These are phyloP conservation scores for Acheta domesticus DNA, from an alignment of 2,888 invertebrate genomes.

Conservation along the genomic window DNA sequence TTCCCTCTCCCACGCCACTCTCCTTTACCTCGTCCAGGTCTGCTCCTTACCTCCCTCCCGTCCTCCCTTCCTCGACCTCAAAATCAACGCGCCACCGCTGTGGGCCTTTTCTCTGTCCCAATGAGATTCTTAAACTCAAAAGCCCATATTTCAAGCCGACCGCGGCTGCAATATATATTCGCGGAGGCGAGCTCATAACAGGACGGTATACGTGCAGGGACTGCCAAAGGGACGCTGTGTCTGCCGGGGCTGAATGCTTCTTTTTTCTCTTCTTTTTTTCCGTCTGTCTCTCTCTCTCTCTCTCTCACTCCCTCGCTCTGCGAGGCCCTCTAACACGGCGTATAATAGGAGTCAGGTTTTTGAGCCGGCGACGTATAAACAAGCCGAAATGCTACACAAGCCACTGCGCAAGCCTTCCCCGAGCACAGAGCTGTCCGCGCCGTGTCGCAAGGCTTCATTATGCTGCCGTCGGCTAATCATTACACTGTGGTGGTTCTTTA, in stretches of 20 bases:
- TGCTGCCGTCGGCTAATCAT: no score
- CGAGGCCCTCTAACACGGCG: not conserved
- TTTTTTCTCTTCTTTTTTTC: no score
- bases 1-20: not conserved
- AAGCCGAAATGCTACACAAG: not conserved
- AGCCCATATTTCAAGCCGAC: not conserved
- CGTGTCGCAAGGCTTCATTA: no score
- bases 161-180: not conserved
- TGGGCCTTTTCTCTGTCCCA: not conserved
- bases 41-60: not conserved
- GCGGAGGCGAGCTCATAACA: constrained; percentile 1
- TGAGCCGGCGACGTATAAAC: constrained; percentile 4
- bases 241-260: no score
- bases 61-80: not conserved
- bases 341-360: not conserved
- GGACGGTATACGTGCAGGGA: not conserved
- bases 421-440: no score
- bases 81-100: not conserved
- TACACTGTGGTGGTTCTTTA: no score
- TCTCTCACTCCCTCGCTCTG: not conserved
- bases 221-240: not conserved
- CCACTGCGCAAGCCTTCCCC: no score
- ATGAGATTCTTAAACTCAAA: constrained; percentile 9
- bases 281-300: no score
- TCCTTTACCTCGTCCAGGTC: not conserved